A percentile compares a stretch with the other conserved stretches of the same genome.
Evolutionary conservation across 2,113 vertebrate genomes (phyloP).

Genomic region (Anarrhichthys ocellatus): DNA sequence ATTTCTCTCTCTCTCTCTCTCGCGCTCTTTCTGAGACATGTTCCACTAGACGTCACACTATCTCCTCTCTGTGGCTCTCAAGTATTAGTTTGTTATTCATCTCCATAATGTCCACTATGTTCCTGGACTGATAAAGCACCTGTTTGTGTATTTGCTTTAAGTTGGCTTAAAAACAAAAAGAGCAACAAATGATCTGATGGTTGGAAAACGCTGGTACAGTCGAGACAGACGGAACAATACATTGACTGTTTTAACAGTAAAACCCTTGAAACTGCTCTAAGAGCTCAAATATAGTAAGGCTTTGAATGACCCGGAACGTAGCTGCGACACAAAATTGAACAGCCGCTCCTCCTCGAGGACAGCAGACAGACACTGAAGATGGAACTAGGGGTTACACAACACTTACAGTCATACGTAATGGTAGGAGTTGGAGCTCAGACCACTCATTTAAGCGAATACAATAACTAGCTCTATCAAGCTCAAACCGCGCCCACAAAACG

Average conservation of each 20-base stretch:
- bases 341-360: conserved; percentile 71
- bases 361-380: conserved; percentile 58
- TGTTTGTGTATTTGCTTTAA: conserved; percentile 62
- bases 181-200: conserved; percentile 66
- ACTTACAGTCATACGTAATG: conserved; percentile 69
- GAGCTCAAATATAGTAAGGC: conserved; percentile 80
- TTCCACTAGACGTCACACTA: conserved; percentile 73
- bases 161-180: conserved; percentile 62
- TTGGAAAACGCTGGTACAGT: conserved; percentile 67
- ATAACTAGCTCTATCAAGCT: conserved; percentile 64
- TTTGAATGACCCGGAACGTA: conserved; percentile 72
- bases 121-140: conserved; percentile 63
- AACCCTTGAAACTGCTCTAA: conserved; percentile 80
- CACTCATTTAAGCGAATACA: conserved; percentile 65
- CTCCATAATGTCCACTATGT: conserved; percentile 67
- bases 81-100: conserved; percentile 60
- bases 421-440: conserved; percentile 52
- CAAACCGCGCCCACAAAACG: conserved; percentile 53
- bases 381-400: conserved; percentile 68
- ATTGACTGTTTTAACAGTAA: conserved; percentile 87
- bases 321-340: conserved; percentile 54
- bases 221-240: conserved; percentile 71
- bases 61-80: conserved; percentile 70
- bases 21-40: conserved; percentile 71
- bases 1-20: conserved; percentile 61